Base-by-base conservation (phyloP, 1,140 invertebrate genomes). In the Meteorus sp. region DNA sequence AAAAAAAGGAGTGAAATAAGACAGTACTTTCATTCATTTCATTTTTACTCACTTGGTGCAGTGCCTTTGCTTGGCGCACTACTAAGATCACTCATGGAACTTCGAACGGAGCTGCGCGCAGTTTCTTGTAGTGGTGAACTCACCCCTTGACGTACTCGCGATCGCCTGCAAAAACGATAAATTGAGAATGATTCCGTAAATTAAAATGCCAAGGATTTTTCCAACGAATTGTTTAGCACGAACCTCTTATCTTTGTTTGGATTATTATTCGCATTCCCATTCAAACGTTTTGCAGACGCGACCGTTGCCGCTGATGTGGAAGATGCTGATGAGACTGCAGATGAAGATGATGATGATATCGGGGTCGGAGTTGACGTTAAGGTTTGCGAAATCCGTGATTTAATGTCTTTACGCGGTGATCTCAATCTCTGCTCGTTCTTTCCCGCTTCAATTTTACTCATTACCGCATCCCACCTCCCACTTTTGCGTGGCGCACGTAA, bases 391-490 rank as follows among this genome's bases (percentile, higher is more conserved):
- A 92, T 87, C 77, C 89, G 88, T 2, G 90, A 90, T 71, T 92
- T 92, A 20, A 93, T 86, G 71, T 93, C 89, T 73, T 90, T 92
- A 45, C 87, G 85, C 7, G 83, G 72, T 0, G 77, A 83, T 63
- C 88, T 89, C n/a, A 77, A 81, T 68, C 86, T 86, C 59, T 87
- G 84, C 64, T 89, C 86, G 17, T 78, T 83, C 68, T 90, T 89
- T 29, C 85, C 85, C 15, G 44, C 44, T 22, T 47, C 44, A 48
- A 90, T 89, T 76, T 92, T 92, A 75, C 87, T 90, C 85, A 91
- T 88, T 33, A 92, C 88, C 39, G 86, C 89, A 68, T 92, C 89
- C 84, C 90, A 90, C 52, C 88, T 84, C 0, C 86, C 87, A 4
- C 66, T 75, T 59, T 84, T 84, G 11, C 81, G 73, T 43, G 70